Percentiles rank a stretch among this genome's conserved stretches.
These are phyloP conservation scores for Uromys caudimaculatus DNA, from an alignment of 2,797 vertebrate genomes.

Conservation along the genomic window DNA sequence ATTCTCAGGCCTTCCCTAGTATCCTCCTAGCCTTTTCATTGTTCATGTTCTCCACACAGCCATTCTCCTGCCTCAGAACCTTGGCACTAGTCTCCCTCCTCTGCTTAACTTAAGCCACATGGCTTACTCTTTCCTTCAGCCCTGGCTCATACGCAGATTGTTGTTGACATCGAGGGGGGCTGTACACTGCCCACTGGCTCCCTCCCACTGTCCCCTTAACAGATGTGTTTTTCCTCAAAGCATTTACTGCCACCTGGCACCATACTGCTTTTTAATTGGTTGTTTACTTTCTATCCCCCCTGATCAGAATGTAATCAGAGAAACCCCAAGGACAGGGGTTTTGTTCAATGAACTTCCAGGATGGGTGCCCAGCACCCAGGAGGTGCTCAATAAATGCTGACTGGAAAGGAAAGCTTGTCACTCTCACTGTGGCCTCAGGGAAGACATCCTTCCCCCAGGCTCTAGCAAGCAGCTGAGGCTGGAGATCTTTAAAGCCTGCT, in stretches of 20 bases:
- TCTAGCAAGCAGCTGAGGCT: not conserved
- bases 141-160: not conserved
- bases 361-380: not conserved
- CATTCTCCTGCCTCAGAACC: not conserved
- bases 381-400: not conserved
- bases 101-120: rapidly evolving
- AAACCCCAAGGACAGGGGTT: not conserved
- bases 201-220: rapidly evolving
- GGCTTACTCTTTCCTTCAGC: not conserved
- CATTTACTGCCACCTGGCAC: not conserved
- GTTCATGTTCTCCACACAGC: rapidly evolving
- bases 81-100: not conserved
- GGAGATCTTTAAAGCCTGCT: not conserved
- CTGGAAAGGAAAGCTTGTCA: not conserved
- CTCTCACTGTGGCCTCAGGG: not conserved
- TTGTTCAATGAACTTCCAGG: not conserved
- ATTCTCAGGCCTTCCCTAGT: not conserved
- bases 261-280: not conserved
- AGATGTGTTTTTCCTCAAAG: not conserved
- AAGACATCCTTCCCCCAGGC: not conserved
- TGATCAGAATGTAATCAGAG: not conserved
- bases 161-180: rapidly evolving
- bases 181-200: rapidly evolving
- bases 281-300: not conserved
- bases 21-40: rapidly evolving